Evolutionary conservation across 2,888 invertebrate genomes (phyloP).

Genomic region (Glaucopsyche alexis): DNA sequence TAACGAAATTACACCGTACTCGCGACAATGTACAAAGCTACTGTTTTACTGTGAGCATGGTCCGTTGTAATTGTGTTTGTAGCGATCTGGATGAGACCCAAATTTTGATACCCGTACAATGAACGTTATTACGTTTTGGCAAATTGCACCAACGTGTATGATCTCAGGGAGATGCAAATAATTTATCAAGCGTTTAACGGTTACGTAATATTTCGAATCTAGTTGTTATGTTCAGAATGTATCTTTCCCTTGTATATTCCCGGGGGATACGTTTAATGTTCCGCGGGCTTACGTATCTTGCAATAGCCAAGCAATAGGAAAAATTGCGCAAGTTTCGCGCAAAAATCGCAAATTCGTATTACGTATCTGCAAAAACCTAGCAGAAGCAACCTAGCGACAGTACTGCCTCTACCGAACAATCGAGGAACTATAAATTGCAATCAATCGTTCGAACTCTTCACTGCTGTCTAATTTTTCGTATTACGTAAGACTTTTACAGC

Average conservation of each 20-base stretch:
- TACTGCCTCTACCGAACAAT: no score
- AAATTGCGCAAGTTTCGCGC: no score
- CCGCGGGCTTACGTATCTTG: no score
- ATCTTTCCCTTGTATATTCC: background rate
- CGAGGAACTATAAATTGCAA: no score
- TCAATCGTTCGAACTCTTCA: no score
- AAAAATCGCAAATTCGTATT: no score
- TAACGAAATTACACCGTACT: constrained; percentile 4
- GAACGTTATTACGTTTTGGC: background rate
- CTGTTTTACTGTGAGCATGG: constrained; percentile 8
- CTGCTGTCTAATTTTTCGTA: no score
- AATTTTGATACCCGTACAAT: constrained; percentile 6
- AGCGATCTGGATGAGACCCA: constrained; percentile 9
- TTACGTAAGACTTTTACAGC: no score
- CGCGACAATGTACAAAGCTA: constrained; percentile 2
- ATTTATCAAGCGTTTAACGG: constrained; percentile 7
- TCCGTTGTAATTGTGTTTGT: constrained; percentile 15
- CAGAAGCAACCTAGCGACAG: no score
- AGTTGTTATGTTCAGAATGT: background rate
- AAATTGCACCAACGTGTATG: background rate
- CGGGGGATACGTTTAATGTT: no score
- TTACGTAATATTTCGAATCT: background rate
- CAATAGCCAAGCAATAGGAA: no score
- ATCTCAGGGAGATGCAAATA: background rate
- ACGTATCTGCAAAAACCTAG: no score